Conservation (phyloP, 2,888 invertebrate genomes). For the Drosophila leonis region DNA sequence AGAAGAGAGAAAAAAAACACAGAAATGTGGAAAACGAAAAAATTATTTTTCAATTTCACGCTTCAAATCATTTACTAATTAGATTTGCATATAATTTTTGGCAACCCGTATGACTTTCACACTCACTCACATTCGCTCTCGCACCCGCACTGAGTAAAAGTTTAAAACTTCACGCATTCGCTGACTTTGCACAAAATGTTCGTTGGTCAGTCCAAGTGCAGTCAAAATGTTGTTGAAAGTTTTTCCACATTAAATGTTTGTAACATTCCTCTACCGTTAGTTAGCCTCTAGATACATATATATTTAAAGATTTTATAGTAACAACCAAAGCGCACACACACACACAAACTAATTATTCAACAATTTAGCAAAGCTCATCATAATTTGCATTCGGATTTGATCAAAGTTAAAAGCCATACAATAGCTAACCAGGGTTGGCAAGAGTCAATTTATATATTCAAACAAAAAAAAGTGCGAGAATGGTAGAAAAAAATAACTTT, state of each 20-base stretch:
- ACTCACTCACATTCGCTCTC: not conserved
- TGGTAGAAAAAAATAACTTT: not conserved
- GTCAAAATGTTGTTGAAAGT: constrained; percentile 53
- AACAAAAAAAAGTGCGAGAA: not conserved
- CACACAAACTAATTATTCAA: constrained; percentile 63
- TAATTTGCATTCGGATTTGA: constrained; percentile 83
- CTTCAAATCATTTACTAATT: constrained; percentile 84
- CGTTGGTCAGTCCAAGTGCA: constrained; percentile 23
- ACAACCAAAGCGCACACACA: not conserved
- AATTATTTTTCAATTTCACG: constrained; percentile 83
- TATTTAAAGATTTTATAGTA: not conserved
- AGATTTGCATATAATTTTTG: constrained; percentile 82
- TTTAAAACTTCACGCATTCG: constrained; percentile 47
- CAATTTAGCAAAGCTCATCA: constrained; percentile 84
- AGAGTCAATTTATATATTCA: not conserved
- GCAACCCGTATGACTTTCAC: constrained; percentile 50
- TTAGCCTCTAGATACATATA: constrained; percentile 24
- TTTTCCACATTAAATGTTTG: constrained; percentile 43
- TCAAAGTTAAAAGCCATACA: constrained; percentile 51
- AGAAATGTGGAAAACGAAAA: constrained; percentile 41
- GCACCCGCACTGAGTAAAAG: constrained; percentile 29
- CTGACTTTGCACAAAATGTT: constrained; percentile 70
- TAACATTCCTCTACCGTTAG: constrained; percentile 47
- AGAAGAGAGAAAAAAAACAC: not conserved
- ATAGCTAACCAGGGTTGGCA: constrained; percentile 48